These are phyloP conservation scores for Ciconia boyciana DNA, from an alignment of 2,113 vertebrate species.

Conservation along the genomic window DNA sequence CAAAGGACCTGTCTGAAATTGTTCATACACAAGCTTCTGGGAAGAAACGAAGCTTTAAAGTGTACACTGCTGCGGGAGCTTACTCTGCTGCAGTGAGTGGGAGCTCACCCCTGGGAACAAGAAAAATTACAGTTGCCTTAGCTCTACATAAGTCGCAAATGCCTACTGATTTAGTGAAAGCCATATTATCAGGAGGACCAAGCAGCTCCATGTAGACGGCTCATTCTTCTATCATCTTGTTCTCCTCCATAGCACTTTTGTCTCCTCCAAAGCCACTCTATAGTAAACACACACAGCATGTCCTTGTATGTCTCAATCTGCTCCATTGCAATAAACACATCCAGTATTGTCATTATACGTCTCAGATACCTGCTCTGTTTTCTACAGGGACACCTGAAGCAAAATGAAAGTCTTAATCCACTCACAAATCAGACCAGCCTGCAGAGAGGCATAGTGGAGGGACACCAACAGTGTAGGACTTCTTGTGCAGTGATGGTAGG, in stretches of 20 bases:
- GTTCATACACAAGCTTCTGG: neutral
- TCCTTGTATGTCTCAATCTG: neutral
- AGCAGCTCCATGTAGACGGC: neutral
- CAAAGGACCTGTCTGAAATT: neutral
- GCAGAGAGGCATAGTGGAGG: neutral
- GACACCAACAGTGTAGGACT: neutral
- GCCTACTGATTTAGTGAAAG: neutral
- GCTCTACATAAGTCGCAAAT: neutral
- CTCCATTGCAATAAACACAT: neutral
- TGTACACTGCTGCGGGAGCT: neutral
- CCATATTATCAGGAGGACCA: neutral
- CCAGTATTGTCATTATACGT: neutral
- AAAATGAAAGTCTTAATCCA: neutral
- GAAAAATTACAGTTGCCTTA: neutral
- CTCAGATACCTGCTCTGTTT: neutral
- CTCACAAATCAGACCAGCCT: neutral
- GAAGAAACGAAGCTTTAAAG: neutral
- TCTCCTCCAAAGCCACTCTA: neutral
- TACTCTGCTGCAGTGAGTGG: neutral
- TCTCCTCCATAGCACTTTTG: neutral
- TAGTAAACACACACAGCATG: neutral
- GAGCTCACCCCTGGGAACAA: neutral
- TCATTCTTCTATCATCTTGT: neutral
- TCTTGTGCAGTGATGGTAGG: fast-evolving
- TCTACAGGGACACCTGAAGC: neutral